phyloP scores from a whole-genome alignment of 2,113 vertebrate species.

The Apodemus speciosus region DNA sequence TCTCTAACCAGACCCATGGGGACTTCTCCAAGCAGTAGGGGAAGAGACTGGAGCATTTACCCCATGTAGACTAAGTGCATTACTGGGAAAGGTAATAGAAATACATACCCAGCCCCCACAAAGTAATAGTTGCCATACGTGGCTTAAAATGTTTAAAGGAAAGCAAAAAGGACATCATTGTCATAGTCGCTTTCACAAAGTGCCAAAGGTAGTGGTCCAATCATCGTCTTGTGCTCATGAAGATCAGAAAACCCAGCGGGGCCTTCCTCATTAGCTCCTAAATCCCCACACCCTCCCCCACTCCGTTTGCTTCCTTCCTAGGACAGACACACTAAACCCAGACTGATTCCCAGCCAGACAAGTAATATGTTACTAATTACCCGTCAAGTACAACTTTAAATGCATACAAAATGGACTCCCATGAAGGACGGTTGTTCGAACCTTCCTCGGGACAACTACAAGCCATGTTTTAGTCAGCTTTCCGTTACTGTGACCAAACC shows the following conservation, averaged over 20 bases:
- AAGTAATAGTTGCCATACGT: neutral
- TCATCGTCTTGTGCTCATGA: accelerated
- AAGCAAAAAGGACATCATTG: neutral
- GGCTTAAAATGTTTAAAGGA: neutral
- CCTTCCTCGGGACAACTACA: neutral
- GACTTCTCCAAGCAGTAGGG: neutral
- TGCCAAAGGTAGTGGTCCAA: too few species aligned
- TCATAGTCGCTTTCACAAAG: neutral
- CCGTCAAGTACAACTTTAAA: neutral
- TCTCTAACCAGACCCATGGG: neutral
- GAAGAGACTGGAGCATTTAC: neutral
- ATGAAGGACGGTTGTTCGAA: too few species aligned
- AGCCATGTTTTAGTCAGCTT: neutral
- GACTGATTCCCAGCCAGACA: neutral
- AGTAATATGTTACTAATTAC: neutral
- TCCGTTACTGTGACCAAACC: neutral
- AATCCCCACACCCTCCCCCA: neutral
- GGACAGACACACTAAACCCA: neutral
- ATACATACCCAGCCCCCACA: neutral
- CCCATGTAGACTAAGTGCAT: neutral
- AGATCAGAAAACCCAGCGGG: neutral
- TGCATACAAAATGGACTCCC: neutral
- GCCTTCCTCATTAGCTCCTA: neutral
- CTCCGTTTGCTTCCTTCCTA: neutral
- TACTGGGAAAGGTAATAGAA: neutral